Evolutionary conservation across 2,797 vertebrate species (phyloP).

Genomic region (Petrocephalus schoutedeni): DNA sequence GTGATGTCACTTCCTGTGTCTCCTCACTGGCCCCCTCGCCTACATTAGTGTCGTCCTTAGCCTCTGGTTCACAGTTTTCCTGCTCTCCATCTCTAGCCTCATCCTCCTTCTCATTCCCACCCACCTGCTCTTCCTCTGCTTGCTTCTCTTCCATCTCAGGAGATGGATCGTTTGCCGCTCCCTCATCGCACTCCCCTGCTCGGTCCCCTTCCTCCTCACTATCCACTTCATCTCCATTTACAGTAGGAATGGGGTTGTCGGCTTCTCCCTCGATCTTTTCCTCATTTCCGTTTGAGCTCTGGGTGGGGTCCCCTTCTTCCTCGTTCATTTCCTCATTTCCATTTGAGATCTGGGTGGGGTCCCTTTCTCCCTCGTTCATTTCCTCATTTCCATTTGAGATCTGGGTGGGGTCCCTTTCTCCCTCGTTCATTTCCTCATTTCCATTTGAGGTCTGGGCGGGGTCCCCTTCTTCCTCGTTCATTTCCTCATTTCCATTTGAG

Average conservation of each 20-base stretch:
- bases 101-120: background rate
- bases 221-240: background rate
- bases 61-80: background rate
- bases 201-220: background rate
- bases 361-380: background rate
- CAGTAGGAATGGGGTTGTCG: background rate
- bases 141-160: conserved; percentile 3
- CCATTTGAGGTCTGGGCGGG: background rate
- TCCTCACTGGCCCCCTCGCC: background rate
- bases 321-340: too few species aligned
- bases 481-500: background rate
- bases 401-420: background rate
- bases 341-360: too few species aligned
- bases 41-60: background rate
- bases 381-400: background rate
- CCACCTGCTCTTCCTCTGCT: background rate
- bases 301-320: too few species aligned
- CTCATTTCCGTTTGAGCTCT: background rate
- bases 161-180: background rate
- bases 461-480: too few species aligned
- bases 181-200: background rate
- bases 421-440: background rate
- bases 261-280: background rate
- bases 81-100: conserved; percentile 20
- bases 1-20: background rate